Evolutionary conservation across 1,140 invertebrate genomes (phyloP).

Genomic region (Nebria ingens): DNA sequence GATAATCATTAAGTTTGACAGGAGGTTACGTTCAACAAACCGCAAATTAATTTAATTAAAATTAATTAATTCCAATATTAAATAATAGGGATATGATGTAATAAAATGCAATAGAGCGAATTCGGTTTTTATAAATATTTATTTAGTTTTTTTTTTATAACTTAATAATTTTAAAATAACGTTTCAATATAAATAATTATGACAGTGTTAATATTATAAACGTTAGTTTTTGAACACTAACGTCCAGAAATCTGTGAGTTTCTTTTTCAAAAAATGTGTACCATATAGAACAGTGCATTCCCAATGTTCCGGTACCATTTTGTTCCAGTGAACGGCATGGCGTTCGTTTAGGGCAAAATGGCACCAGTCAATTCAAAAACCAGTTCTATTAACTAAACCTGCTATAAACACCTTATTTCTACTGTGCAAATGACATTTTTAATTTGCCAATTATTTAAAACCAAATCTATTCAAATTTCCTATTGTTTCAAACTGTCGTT

Average conservation of each 20-base stretch:
- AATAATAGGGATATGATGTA: neutral
- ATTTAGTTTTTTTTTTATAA: slow-evolving; percentile 9
- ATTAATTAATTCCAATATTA: neutral
- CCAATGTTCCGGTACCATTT: neutral
- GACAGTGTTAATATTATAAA: slow-evolving; percentile 6
- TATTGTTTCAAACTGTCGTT: too few species aligned
- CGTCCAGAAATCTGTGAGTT: slow-evolving; percentile 5
- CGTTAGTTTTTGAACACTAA: neutral
- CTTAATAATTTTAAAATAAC: slow-evolving; percentile 10
- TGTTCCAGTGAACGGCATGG: neutral
- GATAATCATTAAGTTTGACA: neutral
- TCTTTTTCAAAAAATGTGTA: slow-evolving; percentile 5
- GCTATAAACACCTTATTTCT: slow-evolving; percentile 5
- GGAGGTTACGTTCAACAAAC: neutral
- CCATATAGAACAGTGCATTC: neutral
- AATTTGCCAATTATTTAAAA: too few species aligned
- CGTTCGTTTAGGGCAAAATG: neutral
- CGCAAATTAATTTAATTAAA: neutral
- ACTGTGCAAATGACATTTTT: neutral
- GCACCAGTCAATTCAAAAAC: neutral
- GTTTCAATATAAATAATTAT: slow-evolving; percentile 9
- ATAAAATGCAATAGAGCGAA: neutral
- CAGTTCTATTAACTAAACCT: slow-evolving; percentile 5
- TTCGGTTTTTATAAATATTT: slow-evolving; percentile 7
- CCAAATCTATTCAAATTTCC: too few species aligned